Base-by-base conservation (phyloP, 1,140 invertebrate species). In the Temnothorax longispinosus region DNA sequence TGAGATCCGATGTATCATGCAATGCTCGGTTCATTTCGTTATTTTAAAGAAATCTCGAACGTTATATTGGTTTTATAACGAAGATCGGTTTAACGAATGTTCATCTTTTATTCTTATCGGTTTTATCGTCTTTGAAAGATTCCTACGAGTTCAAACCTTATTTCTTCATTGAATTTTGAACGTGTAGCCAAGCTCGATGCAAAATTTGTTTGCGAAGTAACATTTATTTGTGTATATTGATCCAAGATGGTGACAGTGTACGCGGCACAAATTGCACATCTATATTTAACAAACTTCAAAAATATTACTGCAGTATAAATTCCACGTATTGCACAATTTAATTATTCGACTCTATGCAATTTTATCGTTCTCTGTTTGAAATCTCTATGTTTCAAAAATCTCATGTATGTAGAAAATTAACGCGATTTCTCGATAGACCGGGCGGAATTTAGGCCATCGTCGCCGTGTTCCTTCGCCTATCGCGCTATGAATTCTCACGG, bases 41-140 rank as follows among this genome's bases (percentile, higher is more conserved):
- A n/a, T 41, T 78, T 35, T 41, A 6, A 64, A 64, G 32, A 50
- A 64, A 77, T 77, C 50, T 56, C 35, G n/a, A 75, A 58, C 32
- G 11, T 56, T 21, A 75, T 75, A 41, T 56, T 56, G 41, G 3
- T 27, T 76, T 76, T 60, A 27, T 41, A 58, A 38, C 6, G 41
- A 21, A 75, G 13, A 27, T 21, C 64, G 7, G 13, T 54, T 74
- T n/a, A 54, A 35, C 10, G 18, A 38, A 21, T 58, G 7, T 41
- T 58, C 15, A 50, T 27, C 11, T 58, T 75, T 58, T 41, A 58
- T 27, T 21, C 6, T 38, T 27, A 41, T 56, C 32, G 2, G 56
- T 35, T 7, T 35, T n/a, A 54, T 75, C 11, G 47, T 11, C 47
- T 35, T 38, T 18, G 6, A n/a, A 54, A 75, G 18, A 21, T 21